A percentile compares a stretch with the other conserved stretches of the same genome.
Evolutionary conservation across 2,113 vertebrate species (phyloP).

Genomic region (Onychostoma macrolepis): DNA sequence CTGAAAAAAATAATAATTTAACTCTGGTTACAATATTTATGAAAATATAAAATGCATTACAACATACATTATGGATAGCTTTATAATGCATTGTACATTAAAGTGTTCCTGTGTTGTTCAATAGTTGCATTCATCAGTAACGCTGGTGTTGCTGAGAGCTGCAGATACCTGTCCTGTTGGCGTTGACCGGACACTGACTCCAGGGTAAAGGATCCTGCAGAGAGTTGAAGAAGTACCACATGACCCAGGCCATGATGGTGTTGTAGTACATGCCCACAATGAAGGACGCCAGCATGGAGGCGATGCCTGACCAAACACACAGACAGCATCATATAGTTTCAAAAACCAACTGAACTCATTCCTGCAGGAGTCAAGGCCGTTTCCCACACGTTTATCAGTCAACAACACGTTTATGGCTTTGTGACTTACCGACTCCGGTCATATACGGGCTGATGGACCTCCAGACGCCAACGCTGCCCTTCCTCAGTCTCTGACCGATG

Average conservation of each 20-base stretch:
- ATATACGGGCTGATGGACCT: constrained; percentile 85
- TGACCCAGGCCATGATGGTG: constrained; percentile 93
- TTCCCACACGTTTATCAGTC: background rate
- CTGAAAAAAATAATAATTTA: background rate
- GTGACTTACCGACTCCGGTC: constrained; percentile 86
- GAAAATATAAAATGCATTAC: background rate
- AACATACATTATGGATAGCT: background rate
- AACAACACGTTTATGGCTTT: background rate
- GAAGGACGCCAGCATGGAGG: constrained; percentile 86
- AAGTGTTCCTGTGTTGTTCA: background rate
- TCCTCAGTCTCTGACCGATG: constrained; percentile 91
- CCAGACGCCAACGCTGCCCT: constrained; percentile 89
- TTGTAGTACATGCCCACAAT: constrained; percentile 93
- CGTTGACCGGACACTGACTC: constrained; percentile 84
- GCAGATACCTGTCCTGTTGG: constrained; percentile 81
- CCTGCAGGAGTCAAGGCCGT: background rate
- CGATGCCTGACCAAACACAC: constrained; percentile 78
- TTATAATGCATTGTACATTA: background rate
- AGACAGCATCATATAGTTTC: too few species aligned
- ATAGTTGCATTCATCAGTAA: too few species aligned
- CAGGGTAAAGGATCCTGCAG: constrained; percentile 93
- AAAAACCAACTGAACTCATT: too few species aligned
- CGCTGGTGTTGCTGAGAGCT: too few species aligned
- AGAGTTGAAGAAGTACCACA: constrained; percentile 99
- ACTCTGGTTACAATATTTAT: too few species aligned